phyloP scores from a whole-genome alignment of 2,888 invertebrate species.

The Cabera pusaria region DNA sequence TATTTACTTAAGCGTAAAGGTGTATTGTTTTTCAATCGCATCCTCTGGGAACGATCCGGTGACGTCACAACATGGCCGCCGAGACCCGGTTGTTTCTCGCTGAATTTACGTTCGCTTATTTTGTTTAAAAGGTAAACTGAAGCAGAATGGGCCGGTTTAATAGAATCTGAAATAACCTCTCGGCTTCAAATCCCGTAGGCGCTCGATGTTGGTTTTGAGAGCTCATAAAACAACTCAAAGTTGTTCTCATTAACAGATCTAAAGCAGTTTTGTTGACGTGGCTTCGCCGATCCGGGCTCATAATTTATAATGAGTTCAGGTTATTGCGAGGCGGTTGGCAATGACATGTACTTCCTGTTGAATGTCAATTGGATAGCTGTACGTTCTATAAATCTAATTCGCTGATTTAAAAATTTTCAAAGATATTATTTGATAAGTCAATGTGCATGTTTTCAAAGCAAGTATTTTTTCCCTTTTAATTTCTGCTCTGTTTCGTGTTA shows the following conservation, averaged over 20 bases:
- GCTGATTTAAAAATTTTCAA: too few species aligned
- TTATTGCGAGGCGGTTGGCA: too few species aligned
- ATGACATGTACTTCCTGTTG: too few species aligned
- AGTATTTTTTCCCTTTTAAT: too few species aligned
- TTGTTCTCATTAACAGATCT: constrained; percentile 20
- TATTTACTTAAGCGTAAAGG: constrained; percentile 30
- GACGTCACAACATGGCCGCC: constrained; percentile 44
- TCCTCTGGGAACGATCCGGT: constrained; percentile 21
- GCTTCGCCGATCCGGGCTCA: constrained; percentile 9
- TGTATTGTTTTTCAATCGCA: constrained; percentile 41
- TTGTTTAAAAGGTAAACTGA: constrained; percentile 30
- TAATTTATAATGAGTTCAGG: constrained; percentile 7
- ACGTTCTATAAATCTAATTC: too few species aligned
- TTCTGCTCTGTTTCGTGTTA: too few species aligned
- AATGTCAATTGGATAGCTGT: not conserved
- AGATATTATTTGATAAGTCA: too few species aligned
- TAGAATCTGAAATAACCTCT: constrained; percentile 26
- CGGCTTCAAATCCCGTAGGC: constrained; percentile 20
- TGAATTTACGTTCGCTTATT: constrained; percentile 26
- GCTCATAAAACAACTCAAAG: constrained; percentile 21
- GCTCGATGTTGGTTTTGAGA: constrained; percentile 22
- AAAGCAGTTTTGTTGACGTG: constrained; percentile 21
- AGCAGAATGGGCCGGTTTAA: constrained; percentile 23
- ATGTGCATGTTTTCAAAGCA: too few species aligned
- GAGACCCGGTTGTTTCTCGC: constrained; percentile 22